Conservation (phyloP, 2,797 vertebrate genomes). For the Anguilla pacifica region DNA sequence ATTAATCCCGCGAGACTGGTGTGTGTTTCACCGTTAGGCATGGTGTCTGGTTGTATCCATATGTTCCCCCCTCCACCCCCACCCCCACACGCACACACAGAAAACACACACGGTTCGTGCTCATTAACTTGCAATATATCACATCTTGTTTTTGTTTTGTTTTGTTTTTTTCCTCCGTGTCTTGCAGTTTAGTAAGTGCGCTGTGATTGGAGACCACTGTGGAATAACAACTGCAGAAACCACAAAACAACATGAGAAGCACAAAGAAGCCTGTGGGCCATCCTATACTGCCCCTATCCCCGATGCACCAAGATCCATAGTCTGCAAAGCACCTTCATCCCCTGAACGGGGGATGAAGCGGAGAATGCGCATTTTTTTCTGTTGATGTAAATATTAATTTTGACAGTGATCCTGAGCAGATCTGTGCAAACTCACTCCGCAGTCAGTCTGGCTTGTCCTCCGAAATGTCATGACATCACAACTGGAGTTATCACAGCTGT, state of each 20-base stretch:
- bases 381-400: not conserved
- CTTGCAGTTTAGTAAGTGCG: conserved; percentile 13
- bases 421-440: not conserved
- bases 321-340: not conserved
- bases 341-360: not conserved
- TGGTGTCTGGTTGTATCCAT: conserved; percentile 3
- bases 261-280: not conserved
- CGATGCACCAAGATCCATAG: not conserved
- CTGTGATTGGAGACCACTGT: not conserved
- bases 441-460: not conserved
- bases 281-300: no score
- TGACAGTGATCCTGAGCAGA: conserved; percentile 6
- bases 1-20: conserved; percentile 16
- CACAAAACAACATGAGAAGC: not conserved
- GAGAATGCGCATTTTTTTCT: not conserved
- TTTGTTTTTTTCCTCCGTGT: not conserved
- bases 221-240: not conserved
- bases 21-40: not conserved
- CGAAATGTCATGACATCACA: not conserved
- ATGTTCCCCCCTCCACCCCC: no score
- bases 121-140: not conserved
- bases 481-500: not conserved
- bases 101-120: not conserved
- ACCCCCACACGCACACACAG: not conserved
- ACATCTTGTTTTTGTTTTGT: conserved; percentile 12